A percentile compares a stretch with the other conserved stretches of the same genome.
Conservation (phyloP, 2,113 vertebrate genomes). For the Rostratula benghalensis region DNA sequence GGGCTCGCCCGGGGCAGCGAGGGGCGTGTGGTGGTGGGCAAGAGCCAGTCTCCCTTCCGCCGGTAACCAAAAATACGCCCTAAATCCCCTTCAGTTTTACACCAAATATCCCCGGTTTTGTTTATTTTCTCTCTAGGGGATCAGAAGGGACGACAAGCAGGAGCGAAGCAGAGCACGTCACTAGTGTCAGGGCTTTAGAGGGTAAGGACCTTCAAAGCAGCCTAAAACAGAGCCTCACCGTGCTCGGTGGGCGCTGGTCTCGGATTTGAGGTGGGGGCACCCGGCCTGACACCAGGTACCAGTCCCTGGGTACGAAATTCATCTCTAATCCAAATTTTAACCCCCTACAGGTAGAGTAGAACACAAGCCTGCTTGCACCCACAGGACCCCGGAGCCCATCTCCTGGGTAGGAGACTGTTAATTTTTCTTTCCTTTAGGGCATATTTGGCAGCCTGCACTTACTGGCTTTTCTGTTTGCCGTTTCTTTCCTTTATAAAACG, state of each 20-base stretch:
- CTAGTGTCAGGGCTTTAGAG: not conserved
- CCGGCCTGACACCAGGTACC: not conserved
- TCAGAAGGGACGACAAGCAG: not conserved
- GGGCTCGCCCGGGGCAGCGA: no score
- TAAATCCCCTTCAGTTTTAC: not conserved
- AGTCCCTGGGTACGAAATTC: accelerated
- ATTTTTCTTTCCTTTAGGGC: not conserved
- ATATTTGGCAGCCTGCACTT: not conserved
- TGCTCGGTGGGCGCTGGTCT: not conserved
- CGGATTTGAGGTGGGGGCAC: not conserved
- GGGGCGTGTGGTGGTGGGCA: not conserved
- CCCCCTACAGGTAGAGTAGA: no score
- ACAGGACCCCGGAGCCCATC: not conserved
- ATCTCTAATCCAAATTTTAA: not conserved
- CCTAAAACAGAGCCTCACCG: not conserved
- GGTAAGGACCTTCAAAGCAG: not conserved
- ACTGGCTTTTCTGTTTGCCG: not conserved
- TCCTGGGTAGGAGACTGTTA: not conserved
- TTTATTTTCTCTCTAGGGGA: not conserved
- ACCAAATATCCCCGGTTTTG: no score
- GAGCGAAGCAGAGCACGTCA: not conserved
- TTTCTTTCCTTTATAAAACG: not conserved
- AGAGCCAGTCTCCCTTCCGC: accelerated
- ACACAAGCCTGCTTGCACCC: not conserved
- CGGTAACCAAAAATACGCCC: not conserved